Evolutionary conservation across 2,888 invertebrate species (phyloP).

Genomic region (Dorcus parallelipipedus): DNA sequence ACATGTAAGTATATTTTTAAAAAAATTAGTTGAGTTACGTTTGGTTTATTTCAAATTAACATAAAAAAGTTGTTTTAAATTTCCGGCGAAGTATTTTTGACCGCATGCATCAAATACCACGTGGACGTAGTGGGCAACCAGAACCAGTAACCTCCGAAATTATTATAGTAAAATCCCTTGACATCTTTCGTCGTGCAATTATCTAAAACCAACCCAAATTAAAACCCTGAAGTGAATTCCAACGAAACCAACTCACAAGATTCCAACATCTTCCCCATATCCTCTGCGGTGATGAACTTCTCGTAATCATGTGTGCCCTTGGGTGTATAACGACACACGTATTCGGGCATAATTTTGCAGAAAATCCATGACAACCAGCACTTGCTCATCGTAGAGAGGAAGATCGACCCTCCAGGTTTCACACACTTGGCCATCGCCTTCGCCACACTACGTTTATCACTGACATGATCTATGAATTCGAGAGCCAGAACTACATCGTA

Average conservation of each 20-base stretch:
- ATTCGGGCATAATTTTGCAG: slow-evolving; percentile 68
- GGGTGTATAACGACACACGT: slow-evolving; percentile 66
- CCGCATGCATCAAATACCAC: too few relatives aligned
- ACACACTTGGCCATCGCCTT: slow-evolving; percentile 36
- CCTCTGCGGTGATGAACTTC: slow-evolving; percentile 71
- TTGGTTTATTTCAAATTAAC: too few relatives aligned
- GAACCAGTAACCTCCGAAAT: too few relatives aligned
- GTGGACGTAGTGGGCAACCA: too few relatives aligned
- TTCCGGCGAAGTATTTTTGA: too few relatives aligned
- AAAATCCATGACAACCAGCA: slow-evolving; percentile 53
- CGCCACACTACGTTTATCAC: slow-evolving; percentile 54
- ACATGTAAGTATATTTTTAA: not conserved
- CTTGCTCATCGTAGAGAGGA: slow-evolving; percentile 46
- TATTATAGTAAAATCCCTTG: too few relatives aligned
- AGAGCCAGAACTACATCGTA: slow-evolving; percentile 65
- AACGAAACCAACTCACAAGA: not conserved
- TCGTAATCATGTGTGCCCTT: slow-evolving; percentile 83
- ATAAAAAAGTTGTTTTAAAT: too few relatives aligned
- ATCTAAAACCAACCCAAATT: too few relatives aligned
- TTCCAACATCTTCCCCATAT: not conserved
- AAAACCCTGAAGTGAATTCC: too few relatives aligned
- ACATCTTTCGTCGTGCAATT: too few relatives aligned
- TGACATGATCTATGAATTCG: slow-evolving; percentile 67
- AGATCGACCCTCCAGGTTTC: slow-evolving; percentile 47
- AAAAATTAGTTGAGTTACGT: too few relatives aligned